Conservation (phyloP, 92 coral and sea anemone genomes). For the Paramuricea clavata region DNA sequence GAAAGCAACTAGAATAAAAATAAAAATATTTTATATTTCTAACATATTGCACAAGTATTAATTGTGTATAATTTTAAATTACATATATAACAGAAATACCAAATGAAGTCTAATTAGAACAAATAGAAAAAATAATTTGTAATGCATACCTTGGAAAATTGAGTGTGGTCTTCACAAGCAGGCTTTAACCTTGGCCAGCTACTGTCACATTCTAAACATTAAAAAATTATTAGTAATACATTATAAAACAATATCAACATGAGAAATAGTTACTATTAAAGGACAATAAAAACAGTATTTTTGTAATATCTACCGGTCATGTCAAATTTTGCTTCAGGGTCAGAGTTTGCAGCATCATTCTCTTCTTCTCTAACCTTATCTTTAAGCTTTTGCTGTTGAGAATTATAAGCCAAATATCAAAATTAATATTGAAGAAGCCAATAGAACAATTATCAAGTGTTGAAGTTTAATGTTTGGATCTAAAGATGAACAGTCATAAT, state of each 20-base stretch:
- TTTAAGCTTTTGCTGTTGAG: background rate
- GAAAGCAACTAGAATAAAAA: slow-evolving; percentile 67
- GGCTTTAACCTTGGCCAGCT: slow-evolving; percentile 62
- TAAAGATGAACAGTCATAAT: too few relatives aligned
- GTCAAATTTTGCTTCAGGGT: background rate
- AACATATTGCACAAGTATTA: too few relatives aligned
- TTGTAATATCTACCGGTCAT: slow-evolving; percentile 1
- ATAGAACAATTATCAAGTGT: background rate
- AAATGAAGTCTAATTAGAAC: background rate
- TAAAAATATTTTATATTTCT: too few relatives aligned
- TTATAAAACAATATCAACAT: background rate
- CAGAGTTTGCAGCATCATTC: background rate
- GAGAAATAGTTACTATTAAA: background rate
- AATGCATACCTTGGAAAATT: slow-evolving; percentile 69
- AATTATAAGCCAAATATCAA: background rate
- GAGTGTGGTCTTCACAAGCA: slow-evolving; percentile 56
- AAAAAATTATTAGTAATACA: background rate
- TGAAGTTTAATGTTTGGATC: too few relatives aligned
- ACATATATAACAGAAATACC: background rate
- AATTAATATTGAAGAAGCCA: slow-evolving; percentile 9
- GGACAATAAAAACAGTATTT: background rate
- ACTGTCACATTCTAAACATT: slow-evolving; percentile 58
- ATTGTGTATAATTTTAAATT: too few relatives aligned
- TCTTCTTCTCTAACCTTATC: background rate
- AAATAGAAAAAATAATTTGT: background rate